These are phyloP conservation scores for Conus canariensis DNA, from an alignment of 2,888 invertebrate genomes.

Conservation along the genomic window DNA sequence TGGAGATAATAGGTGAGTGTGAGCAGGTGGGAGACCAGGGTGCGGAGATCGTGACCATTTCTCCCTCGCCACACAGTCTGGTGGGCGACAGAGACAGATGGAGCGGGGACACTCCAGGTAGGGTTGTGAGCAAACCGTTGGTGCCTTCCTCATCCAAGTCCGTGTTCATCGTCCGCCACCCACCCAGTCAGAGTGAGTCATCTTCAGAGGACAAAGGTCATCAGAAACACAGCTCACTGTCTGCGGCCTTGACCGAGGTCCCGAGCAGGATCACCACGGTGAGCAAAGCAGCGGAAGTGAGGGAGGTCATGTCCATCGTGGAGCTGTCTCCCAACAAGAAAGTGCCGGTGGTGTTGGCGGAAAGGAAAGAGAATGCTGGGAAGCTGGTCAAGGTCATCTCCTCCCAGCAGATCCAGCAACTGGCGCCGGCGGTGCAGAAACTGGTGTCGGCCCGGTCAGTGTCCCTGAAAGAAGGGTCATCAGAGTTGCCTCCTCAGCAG, in stretches of 20 bases:
- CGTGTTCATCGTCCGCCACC: not conserved
- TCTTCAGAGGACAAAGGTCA: not conserved
- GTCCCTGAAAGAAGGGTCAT: not conserved
- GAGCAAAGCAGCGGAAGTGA: not conserved
- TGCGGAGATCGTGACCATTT: not conserved
- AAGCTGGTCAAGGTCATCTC: slow-evolving; percentile 3
- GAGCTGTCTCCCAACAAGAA: slow-evolving; percentile 31
- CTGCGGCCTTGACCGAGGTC: not conserved
- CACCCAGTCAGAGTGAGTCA: not conserved
- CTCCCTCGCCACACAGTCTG: not conserved
- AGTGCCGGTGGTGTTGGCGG: slow-evolving; percentile 37
- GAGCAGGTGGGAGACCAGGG: not conserved
- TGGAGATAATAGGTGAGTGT: not conserved
- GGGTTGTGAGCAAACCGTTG: not conserved
- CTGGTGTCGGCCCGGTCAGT: not conserved
- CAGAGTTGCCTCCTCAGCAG: not conserved
- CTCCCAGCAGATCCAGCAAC: not conserved
- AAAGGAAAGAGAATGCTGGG: slow-evolving; percentile 3
- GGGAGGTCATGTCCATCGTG: slow-evolving; percentile 32
- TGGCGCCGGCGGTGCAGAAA: not conserved
- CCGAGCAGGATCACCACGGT: not conserved
- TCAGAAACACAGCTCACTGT: not conserved
- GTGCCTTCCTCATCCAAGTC: not conserved
- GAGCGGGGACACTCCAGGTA: not conserved
- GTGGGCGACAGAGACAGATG: not conserved